phyloP scores from a whole-genome alignment of 2,797 vertebrate genomes.

The Morelia viridis region DNA sequence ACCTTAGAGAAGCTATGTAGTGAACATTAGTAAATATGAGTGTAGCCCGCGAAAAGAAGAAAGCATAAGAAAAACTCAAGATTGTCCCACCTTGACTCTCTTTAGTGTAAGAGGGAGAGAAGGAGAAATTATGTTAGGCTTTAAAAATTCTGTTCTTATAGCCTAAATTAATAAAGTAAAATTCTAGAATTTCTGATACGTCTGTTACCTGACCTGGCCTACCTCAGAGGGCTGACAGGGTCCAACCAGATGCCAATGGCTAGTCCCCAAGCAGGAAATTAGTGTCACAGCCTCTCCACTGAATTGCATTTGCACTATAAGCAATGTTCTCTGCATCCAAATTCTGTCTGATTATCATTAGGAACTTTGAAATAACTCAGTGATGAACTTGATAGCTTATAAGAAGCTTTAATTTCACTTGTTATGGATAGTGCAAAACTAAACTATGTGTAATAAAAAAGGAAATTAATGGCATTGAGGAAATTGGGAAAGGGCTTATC shows the following conservation, averaged over 20 bases:
- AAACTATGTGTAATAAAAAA: neutral
- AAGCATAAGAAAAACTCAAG: neutral
- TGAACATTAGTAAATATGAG: neutral
- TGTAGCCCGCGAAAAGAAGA: neutral
- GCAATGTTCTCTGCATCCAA: neutral
- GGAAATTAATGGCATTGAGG: neutral
- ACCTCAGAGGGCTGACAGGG: neutral
- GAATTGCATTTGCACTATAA: neutral
- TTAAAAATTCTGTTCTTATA: neutral
- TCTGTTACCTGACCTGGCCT: neutral
- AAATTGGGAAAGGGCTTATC: neutral
- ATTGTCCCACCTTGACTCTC: neutral
- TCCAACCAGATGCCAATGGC: neutral
- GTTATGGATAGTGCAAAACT: neutral
- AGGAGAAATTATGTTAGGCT: neutral
- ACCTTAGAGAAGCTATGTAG: neutral
- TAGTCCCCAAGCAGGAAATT: neutral
- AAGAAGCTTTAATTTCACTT: neutral
- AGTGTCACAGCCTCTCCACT: neutral
- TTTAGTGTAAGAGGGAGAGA: no score
- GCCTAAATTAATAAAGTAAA: neutral
- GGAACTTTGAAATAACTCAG: neutral
- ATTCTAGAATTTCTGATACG: neutral
- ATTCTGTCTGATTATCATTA: neutral
- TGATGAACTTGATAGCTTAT: neutral